Evolutionary conservation across 2,797 vertebrate species (phyloP).

Genomic region (Oreonectes daqikongensis): DNA sequence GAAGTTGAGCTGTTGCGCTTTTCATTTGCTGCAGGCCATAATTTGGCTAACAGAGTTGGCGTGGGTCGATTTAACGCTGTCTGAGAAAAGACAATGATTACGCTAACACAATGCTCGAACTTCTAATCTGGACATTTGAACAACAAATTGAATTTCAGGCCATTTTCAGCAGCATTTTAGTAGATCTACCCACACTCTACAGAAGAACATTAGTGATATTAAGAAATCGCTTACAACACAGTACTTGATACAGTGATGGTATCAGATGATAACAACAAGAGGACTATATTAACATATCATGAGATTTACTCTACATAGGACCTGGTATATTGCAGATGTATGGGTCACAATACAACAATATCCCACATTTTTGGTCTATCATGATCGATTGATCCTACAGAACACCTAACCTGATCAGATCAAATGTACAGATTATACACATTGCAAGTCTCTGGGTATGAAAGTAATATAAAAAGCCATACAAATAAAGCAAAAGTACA

Average conservation of each 20-base stretch:
- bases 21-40: slow-evolving; percentile 30
- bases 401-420: too few species aligned
- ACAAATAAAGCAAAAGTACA: too few species aligned
- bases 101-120: slow-evolving; percentile 20
- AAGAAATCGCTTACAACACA: neutral
- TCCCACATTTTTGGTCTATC: too few species aligned
- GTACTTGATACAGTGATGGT: neutral
- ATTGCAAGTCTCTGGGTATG: too few species aligned
- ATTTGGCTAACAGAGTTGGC: slow-evolving; percentile 40
- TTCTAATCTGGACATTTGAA: slow-evolving; percentile 25
- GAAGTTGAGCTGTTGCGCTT: neutral
- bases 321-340: too few species aligned
- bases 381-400: too few species aligned
- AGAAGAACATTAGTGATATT: neutral
- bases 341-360: too few species aligned
- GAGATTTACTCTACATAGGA: too few species aligned
- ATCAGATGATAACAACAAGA: neutral
- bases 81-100: slow-evolving; percentile 40
- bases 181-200: neutral
- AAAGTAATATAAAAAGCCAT: too few species aligned
- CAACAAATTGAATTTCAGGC: slow-evolving; percentile 23
- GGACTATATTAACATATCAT: too few species aligned
- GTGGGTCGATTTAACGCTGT: slow-evolving; percentile 33
- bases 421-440: too few species aligned
- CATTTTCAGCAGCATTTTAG: slow-evolving; percentile 29